Base-by-base conservation (phyloP, 2,888 invertebrate species). In the Stenolophus ochropezus region DNA sequence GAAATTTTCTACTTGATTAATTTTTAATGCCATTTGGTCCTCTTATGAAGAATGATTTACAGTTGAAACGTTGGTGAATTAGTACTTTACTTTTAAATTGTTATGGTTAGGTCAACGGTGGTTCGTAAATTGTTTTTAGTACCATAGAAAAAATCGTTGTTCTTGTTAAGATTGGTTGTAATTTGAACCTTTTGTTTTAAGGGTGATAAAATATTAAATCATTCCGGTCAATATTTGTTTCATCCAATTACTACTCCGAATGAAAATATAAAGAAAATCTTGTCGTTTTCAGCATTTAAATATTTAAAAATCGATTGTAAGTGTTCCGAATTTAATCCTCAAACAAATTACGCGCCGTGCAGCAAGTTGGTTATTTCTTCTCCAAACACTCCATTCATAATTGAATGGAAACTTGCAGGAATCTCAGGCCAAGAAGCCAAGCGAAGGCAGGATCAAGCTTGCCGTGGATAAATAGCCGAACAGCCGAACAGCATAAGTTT, bases 321-420 rank as follows among this genome's bases (percentile, higher is more conserved):
- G 14, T 69, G 18, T 65, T 56, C 65, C 21, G 53, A 33, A 65
- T 80, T 73, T 73, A 80, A 73, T 80, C 73, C 18, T 73, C 80
- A 80, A 80, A 80, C 80, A 80, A 80, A 80, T 80, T 80, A 80
- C 42, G 58, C 47, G 23, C 56, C 25, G 14, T 78, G 56, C 33
- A 69, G 16, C 11, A 42, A 79, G 53, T 80, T 73, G 20, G 80
- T 80, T 71, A 80, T 73, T 80, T 71, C 80, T 71, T 80, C 58
- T 73, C n/a, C 80, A 80, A 80, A 80, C 73, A 80, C 73, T 80
- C 47, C 80, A 80, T 80, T 80, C 58, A 80, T 80, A 73, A 80
- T 80, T 73, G 53, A 73, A 80, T 80, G 73, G 80, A 51, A 80
- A 80, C n/a, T 65, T 69, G 65, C 6, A 49, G 18, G 58, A 73